These are phyloP conservation scores for Tethya wilhelma DNA, from an alignment of 37 sponge, comb jelly and placozoan species.

Conservation along the genomic window DNA sequence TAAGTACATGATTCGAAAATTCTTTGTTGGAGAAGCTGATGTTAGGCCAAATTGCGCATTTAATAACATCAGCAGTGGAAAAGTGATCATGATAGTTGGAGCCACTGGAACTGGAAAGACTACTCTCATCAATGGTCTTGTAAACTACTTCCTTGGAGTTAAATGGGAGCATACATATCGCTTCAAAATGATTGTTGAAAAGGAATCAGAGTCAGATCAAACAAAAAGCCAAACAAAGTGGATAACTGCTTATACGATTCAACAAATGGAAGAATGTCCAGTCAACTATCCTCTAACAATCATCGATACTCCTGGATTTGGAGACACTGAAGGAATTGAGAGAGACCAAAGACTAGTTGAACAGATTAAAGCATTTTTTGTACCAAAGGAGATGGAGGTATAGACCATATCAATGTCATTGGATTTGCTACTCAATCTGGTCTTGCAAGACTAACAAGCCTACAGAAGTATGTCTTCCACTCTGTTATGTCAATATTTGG, in stretches of 20 bases:
- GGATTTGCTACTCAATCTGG: constrained; percentile 75
- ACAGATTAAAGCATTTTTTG: constrained; percentile 66
- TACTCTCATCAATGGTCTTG: constrained; percentile 79
- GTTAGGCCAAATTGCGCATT: too few relatives aligned
- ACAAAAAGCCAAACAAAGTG: constrained; percentile 52
- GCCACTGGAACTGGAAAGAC: constrained; percentile 85
- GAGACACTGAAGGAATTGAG: constrained; percentile 70
- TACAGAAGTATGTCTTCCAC: constrained; percentile 69
- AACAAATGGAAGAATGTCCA: constrained; percentile 12
- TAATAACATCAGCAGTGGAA: too few relatives aligned
- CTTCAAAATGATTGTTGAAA: constrained; percentile 54
- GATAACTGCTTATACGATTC: constrained; percentile 77
- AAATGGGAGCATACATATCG: constrained; percentile 77
- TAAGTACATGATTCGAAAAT: too few relatives aligned
- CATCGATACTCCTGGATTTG: constrained; percentile 86
- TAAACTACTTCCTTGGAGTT: constrained; percentile 77
- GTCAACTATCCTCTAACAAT: constrained; percentile 57
- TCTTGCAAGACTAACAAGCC: constrained; percentile 53
- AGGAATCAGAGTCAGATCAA: constrained; percentile 31
- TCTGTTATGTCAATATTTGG: constrained; percentile 73
- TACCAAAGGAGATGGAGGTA: constrained; percentile 20
- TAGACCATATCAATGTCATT: constrained; percentile 67
- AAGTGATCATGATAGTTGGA: constrained; percentile 78
- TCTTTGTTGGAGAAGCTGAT: too few relatives aligned
- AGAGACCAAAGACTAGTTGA: constrained; percentile 32